Percentiles rank a stretch among this genome's conserved stretches.
These are phyloP conservation scores for Orycteropus afer DNA, from an alignment of 2,113 vertebrate genomes.

Conservation along the genomic window DNA sequence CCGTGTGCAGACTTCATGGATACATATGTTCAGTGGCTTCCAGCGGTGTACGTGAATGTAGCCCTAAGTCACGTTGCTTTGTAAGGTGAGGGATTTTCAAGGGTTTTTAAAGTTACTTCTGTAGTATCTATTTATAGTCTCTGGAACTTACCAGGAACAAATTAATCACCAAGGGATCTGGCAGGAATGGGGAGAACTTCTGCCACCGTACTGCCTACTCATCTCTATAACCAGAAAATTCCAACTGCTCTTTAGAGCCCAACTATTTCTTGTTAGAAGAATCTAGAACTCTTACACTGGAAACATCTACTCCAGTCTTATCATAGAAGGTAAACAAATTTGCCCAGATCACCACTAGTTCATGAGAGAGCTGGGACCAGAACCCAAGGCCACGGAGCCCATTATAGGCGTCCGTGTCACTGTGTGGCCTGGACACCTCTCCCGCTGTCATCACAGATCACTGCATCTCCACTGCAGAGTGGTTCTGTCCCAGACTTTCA, in stretches of 20 bases:
- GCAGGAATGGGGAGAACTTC: neutral
- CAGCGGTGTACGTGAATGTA: accelerated
- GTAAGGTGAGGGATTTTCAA: neutral
- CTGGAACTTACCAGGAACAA: neutral
- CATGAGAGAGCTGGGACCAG: neutral
- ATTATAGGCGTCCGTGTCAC: accelerated
- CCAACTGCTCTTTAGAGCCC: neutral
- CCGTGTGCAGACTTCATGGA: accelerated
- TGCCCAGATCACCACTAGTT: neutral
- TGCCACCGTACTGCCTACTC: neutral
- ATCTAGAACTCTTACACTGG: neutral
- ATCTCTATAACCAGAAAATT: neutral
- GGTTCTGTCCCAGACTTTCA: neutral
- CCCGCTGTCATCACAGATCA: neutral
- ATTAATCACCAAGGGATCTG: neutral
- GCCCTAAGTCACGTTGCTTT: neutral
- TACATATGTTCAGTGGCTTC: accelerated
- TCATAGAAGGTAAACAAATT: neutral
- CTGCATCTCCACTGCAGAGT: accelerated
- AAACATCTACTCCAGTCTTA: neutral
- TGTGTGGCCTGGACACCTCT: accelerated
- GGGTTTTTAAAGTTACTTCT: neutral
- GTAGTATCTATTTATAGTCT: neutral
- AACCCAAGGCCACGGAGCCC: accelerated
- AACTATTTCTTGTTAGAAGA: neutral